These are phyloP conservation scores for Ectobius pallidus DNA, from an alignment of 2,888 invertebrate genomes.

Conservation along the genomic window DNA sequence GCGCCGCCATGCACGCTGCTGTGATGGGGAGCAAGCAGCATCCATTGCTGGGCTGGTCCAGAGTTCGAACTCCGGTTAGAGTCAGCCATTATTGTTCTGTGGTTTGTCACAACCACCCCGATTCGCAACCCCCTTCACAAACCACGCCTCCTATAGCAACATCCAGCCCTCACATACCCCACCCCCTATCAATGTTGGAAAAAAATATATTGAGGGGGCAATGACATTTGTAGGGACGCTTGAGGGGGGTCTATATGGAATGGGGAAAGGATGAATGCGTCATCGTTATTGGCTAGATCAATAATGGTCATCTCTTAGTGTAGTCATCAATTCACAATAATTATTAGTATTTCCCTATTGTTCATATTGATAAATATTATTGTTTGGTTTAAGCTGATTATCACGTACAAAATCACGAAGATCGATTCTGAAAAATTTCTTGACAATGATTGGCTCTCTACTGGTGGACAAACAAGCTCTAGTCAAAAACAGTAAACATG, in stretches of 20 bases:
- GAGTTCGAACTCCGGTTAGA: constrained; percentile 38
- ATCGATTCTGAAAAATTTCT: constrained; percentile 4
- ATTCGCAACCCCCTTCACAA: constrained; percentile 18
- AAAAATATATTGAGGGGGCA: constrained; percentile 35
- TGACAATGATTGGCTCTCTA: background rate
- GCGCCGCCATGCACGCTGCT: background rate
- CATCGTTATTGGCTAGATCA: constrained; percentile 39
- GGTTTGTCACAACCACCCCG: constrained; percentile 37
- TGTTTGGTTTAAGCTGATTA: constrained; percentile 1
- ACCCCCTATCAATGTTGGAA: constrained; percentile 9
- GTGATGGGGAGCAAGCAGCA: background rate
- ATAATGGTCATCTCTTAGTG: constrained; percentile 31
- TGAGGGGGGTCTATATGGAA: constrained; percentile 13
- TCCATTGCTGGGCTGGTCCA: constrained; percentile 33
- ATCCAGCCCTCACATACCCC: constrained; percentile 11
- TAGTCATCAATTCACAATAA: constrained; percentile 19
- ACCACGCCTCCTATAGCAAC: constrained; percentile 32
- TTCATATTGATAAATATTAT: constrained; percentile 5
- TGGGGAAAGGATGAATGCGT: constrained; percentile 33
- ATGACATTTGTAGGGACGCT: constrained; percentile 34
- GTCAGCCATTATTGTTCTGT: constrained; percentile 41
- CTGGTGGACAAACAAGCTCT: background rate
- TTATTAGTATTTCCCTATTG: constrained; percentile 17
- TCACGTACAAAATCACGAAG: constrained; percentile 6
- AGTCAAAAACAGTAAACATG: no score